Percentiles rank a stretch among this genome's conserved stretches.
These are phyloP conservation scores for Leptinotarsa texana DNA, from an alignment of 1,140 invertebrate species.

Conservation along the genomic window DNA sequence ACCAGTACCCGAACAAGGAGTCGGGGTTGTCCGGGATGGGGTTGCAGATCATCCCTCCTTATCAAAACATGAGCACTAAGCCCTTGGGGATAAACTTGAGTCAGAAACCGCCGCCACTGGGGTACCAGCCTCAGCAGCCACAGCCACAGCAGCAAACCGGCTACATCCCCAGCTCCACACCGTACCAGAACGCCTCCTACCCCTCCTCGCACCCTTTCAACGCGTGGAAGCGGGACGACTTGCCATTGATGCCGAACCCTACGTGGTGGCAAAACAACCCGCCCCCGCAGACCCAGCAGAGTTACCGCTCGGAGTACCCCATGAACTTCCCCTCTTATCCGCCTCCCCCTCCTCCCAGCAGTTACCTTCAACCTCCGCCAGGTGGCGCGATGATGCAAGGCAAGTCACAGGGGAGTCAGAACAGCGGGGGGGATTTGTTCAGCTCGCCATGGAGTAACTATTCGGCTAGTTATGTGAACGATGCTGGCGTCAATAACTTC, in stretches of 20 bases:
- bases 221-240: slow-evolving; percentile 25
- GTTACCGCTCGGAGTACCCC: slow-evolving; percentile 27
- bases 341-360: not conserved
- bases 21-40: slow-evolving; percentile 18
- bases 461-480: slow-evolving; percentile 27
- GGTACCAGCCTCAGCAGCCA: slow-evolving; percentile 10
- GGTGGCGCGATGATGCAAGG: not conserved
- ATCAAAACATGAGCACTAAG: slow-evolving; percentile 29
- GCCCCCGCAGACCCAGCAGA: slow-evolving; percentile 23
- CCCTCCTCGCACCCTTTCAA: slow-evolving; percentile 26
- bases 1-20: slow-evolving; percentile 35
- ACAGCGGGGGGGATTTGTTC: slow-evolving; percentile 34
- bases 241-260: slow-evolving; percentile 14
- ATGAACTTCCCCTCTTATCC: slow-evolving; percentile 15
- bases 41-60: slow-evolving; percentile 26
- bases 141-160: not conserved
- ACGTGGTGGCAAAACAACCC: slow-evolving; percentile 34
- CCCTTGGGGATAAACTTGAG: slow-evolving; percentile 13
- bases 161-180: slow-evolving; percentile 11
- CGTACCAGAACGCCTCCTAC: slow-evolving; percentile 29
- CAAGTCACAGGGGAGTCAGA: not conserved
- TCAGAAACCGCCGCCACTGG: slow-evolving; percentile 19
- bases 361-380: not conserved
- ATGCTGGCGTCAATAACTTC: slow-evolving; percentile 22
- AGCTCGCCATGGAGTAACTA: slow-evolving; percentile 38